phyloP scores from a whole-genome alignment of 2,888 invertebrate species.

The Eristalinus aeneus region DNA sequence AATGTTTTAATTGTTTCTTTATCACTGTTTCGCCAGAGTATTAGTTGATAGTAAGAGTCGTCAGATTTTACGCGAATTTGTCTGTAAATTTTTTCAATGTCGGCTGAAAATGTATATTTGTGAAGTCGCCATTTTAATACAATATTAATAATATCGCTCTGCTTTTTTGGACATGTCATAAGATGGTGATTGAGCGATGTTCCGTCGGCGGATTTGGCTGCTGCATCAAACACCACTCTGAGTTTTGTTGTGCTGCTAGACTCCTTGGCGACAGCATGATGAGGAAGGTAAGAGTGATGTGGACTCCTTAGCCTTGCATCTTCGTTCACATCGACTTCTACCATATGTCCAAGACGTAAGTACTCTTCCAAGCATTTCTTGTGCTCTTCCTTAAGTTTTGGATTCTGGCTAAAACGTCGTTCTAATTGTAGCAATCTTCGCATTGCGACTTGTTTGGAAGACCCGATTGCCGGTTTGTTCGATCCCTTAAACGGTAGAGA shows the following conservation, averaged over 20 bases:
- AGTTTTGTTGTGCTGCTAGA: conserved; percentile 11
- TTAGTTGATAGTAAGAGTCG: conserved; percentile 12
- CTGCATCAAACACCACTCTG: conserved; percentile 12
- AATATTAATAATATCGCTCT: neutral
- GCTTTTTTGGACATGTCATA: neutral
- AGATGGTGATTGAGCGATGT: conserved; percentile 10
- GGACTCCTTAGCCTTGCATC: neutral
- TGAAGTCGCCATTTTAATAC: conserved; percentile 4
- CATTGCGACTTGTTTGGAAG: conserved; percentile 10
- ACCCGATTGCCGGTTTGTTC: conserved; percentile 1
- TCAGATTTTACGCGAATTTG: neutral
- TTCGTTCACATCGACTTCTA: neutral
- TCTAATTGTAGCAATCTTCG: neutral
- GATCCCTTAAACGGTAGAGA: conserved; percentile 35
- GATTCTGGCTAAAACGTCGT: neutral
- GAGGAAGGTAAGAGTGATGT: conserved; percentile 14
- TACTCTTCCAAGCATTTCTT: neutral
- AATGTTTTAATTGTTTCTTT: neutral
- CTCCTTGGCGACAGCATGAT: conserved; percentile 14
- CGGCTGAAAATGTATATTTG: conserved; percentile 11
- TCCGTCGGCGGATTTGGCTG: conserved; percentile 1
- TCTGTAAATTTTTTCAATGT: conserved; percentile 22
- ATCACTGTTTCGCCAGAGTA: conserved; percentile 10
- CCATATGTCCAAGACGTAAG: neutral
- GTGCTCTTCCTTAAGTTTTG: neutral